Evolutionary conservation across 2,797 vertebrate species (phyloP), one percentile per base, ranked within the genome.

Genomic region (Myripristis jacobus): DNA sequence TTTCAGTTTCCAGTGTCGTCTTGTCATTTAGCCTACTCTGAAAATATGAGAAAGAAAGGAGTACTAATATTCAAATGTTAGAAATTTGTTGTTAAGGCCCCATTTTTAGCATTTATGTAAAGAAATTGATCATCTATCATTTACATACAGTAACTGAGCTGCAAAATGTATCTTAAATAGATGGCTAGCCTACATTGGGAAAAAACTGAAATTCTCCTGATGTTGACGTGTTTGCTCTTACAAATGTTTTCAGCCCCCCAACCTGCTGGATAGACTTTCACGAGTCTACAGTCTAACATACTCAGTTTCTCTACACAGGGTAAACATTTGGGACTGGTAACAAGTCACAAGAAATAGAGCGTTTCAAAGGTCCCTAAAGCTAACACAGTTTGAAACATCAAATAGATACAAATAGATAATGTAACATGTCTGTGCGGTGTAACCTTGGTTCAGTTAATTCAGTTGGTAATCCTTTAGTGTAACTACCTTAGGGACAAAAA

Each of bases 31-130:
- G n/a, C n/a, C n/a, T n/a, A 13, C 36, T 64, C 43, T 31, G 25
- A 36, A 58, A 22, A 38, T 7, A 31, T 7, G 8, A 31, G 22
- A 11, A 3, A 21, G 13, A 67, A 21, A 65, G 3, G 57, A 43
- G 9, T n/a, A 36, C 63, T 56, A 24, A 67, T 50, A 21, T 75
- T n/a, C 24, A 75, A 71, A 73, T 64, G 21, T 11, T 54, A 44
- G 5, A 64, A 53, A 57, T 70, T 16, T 2, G 15, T 68, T 69
- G 62, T 66, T 78, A 87, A 86, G 75, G 82, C 77, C 73, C 76
- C 75, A 65, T 53, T 48, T n/a, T 27, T 72, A 9, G 47, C 61
- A 68, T 77, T 48, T 51, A 55, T 25, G 6, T 21, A 24, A 77
- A 72, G 9, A 64, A 67, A 70, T 73, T 6, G 12, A 53, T 52